phyloP scores from a whole-genome alignment of 64 coral and sea anemone genomes.

The Montipora capricornis region DNA sequence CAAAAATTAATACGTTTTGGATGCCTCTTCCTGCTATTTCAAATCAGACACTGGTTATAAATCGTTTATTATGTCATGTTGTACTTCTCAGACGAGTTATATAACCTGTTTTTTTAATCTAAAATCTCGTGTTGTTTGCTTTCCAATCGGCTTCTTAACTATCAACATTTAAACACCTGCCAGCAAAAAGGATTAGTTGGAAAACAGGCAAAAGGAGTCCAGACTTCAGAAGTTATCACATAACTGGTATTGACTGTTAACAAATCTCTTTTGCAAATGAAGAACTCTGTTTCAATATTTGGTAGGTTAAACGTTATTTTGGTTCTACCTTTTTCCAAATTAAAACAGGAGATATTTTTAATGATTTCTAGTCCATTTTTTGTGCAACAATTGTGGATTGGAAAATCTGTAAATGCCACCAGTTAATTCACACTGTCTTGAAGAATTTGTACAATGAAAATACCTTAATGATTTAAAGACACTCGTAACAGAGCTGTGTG shows the following conservation, averaged over 20 bases:
- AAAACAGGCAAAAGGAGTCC: neutral
- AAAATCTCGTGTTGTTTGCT: neutral
- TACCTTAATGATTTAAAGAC: too few relatives aligned
- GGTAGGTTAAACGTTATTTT: neutral
- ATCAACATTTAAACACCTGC: neutral
- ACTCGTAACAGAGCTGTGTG: neutral
- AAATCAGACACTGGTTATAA: neutral
- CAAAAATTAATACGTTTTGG: neutral
- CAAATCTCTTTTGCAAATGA: neutral
- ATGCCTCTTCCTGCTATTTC: neutral
- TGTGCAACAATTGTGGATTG: neutral
- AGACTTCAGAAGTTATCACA: constrained; percentile 15
- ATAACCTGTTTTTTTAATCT: neutral
- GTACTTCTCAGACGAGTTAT: constrained; percentile 17
- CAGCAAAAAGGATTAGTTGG: neutral
- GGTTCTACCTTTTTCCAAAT: neutral
- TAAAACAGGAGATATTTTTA: neutral
- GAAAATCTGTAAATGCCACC: neutral
- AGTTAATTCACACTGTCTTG: neutral
- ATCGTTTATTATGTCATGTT: constrained; percentile 9
- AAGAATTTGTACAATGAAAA: neutral
- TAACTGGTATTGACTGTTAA: neutral
- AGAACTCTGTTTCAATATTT: neutral
- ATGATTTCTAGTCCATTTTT: neutral
- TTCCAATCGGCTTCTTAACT: constrained; percentile 5